Base-by-base conservation (phyloP, 2,888 invertebrate genomes). In the Troides oblongomaculatus region DNA sequence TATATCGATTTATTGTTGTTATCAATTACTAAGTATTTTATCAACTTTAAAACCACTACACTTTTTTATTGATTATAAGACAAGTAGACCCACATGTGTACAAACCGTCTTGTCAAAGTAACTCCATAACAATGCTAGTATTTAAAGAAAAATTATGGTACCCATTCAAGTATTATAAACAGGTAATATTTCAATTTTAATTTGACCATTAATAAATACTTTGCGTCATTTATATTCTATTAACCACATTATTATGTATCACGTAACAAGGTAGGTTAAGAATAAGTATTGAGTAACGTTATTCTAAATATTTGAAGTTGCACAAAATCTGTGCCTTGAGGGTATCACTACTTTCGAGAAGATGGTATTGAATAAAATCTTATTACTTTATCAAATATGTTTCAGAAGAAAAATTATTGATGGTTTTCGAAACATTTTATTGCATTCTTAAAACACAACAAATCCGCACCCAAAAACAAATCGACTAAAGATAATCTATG, bases 201-300 rank as follows among this genome's bases (percentile, higher is more conserved):
- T 58, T 23, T 7, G 23, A 58, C 23, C 57, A 58, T 23, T 23
- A 14, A 23, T 23, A 23, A 3, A 56, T 10, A 7, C 21, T 23
- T 23, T 58, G 18, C 23, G 8, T 25, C 25, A 66, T 60, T 25
- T 18, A 10, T 61, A 61, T 58, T 58, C 57, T 58, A 58, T n/a
- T 58, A 21, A 58, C 23, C n/a, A 58, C 57, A 58, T 58, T 58
- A 58, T 58, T 58, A 58, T 14, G 12, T 58, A 23, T 58, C 23
- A 25, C 57, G 57, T 58, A 58, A 58, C 57, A 25, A 23, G 57
- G 23, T 25, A 58, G 5, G 12, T 58, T 53, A 18, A 7, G 53
- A 58, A 58, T 58, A 58, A 8, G n/a, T 12, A 58, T 58, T 58
- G 23, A 12, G 57, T 58, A 58, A 58, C 57, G 57, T 23, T 58